phyloP scores from a whole-genome alignment of 2,113 vertebrate species.

The Gallinago jamesoni region DNA sequence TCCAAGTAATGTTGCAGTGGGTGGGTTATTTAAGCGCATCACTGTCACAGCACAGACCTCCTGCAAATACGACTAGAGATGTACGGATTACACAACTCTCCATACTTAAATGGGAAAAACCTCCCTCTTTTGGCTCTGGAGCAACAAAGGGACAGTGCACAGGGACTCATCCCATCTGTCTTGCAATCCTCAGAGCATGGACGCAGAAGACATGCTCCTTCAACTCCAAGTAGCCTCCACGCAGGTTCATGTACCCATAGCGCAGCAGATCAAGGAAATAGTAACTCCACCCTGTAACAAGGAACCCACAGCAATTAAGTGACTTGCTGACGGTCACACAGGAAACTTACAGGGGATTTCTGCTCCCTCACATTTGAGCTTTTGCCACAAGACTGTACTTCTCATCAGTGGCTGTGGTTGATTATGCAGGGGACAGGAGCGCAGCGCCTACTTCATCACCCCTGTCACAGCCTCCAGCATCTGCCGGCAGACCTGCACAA shows the following conservation, averaged over 20 bases:
- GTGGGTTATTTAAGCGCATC: not conserved
- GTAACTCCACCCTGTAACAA: not conserved
- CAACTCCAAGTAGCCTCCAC: not conserved
- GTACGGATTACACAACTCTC: not conserved
- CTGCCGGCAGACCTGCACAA: not conserved
- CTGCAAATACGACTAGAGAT: not conserved
- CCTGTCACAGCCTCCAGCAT: accelerated
- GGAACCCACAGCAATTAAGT: not conserved
- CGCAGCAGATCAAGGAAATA: not conserved
- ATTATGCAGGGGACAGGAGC: not conserved
- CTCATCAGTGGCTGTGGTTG: not conserved
- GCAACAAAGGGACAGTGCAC: not conserved
- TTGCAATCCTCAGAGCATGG: not conserved
- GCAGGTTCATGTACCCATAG: not conserved
- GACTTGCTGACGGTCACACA: not conserved
- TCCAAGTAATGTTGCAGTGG: not conserved
- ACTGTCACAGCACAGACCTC: not conserved
- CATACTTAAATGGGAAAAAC: not conserved
- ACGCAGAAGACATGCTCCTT: not conserved
- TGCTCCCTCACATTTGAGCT: not conserved
- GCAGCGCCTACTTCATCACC: not conserved
- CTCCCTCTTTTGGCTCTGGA: not conserved
- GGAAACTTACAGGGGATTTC: conserved; percentile 2
- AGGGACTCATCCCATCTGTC: not conserved
- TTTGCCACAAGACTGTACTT: not conserved